Evolutionary conservation across 2,113 vertebrate species (phyloP), one percentile per base, ranked within the genome.

Genomic region (Gnathonemus echidnorhynchus): DNA sequence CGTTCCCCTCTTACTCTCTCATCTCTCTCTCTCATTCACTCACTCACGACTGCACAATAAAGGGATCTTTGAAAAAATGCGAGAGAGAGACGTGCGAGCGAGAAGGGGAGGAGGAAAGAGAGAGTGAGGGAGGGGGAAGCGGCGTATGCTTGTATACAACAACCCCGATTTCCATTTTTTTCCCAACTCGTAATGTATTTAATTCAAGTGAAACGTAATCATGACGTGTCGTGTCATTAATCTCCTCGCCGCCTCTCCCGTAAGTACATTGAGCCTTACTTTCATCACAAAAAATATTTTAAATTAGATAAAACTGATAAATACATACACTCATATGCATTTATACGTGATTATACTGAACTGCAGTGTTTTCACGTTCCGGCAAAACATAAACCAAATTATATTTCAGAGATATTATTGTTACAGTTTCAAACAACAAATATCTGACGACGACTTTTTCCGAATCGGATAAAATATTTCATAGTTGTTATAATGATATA

Each of bases 181-280:
- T 93, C 95, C 95, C 95, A 95, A 95, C 95, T 96, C 96, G 95
- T 97, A 96, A 97, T 97, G 96, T 96, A 96, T 97, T 96, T 96
- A 97, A 97, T 97, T 97, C 96, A 95, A 95, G 95, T 95, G 95
- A 95, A 96, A 96, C 96, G 96, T 96, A 97, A 97, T 96, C 95
- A 97, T 97, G 96, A 97, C 96, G 96, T 96, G 96, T 96, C 93
- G 94, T 95, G 95, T 95, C 95, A 96, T 96, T 97, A 97, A 97
- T 97, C 96, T 96, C 92, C 94, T 95, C 96, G 95, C 95, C 95
- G 95, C 95, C 95, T 96, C 95, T 96, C 95, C 95, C 95, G 96
- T 97, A 96, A 97, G 96, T 97, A 97, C 96, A 95, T 94, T 93
- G 94, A 95, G 93, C 94, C 95, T 96, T 95, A 96, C 95, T 96